Conservation (phyloP, 1,140 invertebrate species). For the Calliopsis andreniformis region DNA sequence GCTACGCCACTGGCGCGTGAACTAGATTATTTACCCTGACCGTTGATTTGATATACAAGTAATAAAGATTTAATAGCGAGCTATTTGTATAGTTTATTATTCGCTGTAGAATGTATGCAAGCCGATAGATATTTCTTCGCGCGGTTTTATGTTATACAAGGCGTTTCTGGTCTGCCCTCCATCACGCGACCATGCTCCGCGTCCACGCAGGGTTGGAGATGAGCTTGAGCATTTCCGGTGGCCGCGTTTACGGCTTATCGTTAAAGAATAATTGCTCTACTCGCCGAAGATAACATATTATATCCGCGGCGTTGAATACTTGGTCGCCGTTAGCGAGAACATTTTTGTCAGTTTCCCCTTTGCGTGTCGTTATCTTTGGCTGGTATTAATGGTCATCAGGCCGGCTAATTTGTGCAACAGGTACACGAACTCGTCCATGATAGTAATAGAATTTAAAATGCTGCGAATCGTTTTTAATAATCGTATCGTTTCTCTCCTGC, state of each 20-base stretch:
- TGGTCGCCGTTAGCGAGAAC: background rate
- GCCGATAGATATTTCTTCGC: conserved; percentile 13
- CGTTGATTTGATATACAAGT: conserved; percentile 13
- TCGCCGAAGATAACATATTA: conserved; percentile 18
- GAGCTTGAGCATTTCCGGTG: conserved; percentile 21
- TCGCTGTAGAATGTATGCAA: background rate
- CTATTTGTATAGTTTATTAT: conserved; percentile 42
- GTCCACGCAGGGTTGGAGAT: background rate
- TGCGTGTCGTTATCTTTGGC: background rate
- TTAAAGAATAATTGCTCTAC: conserved; percentile 43
- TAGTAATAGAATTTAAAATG: too few relatives aligned
- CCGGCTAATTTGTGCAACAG: conserved; percentile 4
- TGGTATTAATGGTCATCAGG: conserved; percentile 1
- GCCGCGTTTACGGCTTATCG: conserved; percentile 36
- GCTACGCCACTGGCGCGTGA: background rate
- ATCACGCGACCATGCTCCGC: conserved; percentile 1
- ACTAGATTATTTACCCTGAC: conserved; percentile 12
- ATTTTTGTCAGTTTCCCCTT: background rate
- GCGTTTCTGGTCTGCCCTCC: conserved; percentile 1
- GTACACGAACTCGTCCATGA: background rate
- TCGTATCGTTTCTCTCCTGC: too few relatives aligned
- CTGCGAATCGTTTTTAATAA: too few relatives aligned
- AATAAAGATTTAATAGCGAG: conserved; percentile 43
- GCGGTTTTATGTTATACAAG: conserved; percentile 3
- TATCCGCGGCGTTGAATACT: conserved; percentile 12